phyloP scores from a whole-genome alignment of 2,113 vertebrate species.

The Smithornis capensis region DNA sequence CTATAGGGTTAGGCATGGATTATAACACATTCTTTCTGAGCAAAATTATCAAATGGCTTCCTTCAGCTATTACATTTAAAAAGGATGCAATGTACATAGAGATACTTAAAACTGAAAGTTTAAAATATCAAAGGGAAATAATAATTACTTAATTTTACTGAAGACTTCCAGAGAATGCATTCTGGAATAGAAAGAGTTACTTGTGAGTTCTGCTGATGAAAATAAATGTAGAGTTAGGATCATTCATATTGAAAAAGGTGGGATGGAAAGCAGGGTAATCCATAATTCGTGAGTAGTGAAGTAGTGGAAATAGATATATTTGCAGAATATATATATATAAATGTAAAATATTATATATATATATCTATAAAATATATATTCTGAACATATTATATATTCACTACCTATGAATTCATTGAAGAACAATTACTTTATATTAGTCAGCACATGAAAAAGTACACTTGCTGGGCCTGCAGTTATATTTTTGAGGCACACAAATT shows the following conservation, averaged over 20 bases:
- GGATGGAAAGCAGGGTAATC: not conserved
- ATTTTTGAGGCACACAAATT: not conserved
- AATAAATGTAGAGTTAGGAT: not conserved
- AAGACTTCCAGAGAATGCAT: not conserved
- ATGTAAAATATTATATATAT: not conserved
- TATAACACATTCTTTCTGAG: not conserved
- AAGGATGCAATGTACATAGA: not conserved
- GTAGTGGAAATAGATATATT: not conserved
- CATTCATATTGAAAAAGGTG: not conserved
- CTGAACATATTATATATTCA: not conserved
- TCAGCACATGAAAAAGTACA: not conserved
- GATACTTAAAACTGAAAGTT: not conserved
- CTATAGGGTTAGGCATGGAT: not conserved
- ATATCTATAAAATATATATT: not conserved
- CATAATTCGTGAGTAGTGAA: not conserved
- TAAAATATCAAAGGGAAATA: not conserved
- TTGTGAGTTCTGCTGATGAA: not conserved
- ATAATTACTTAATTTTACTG: not conserved
- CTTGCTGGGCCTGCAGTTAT: not conserved
- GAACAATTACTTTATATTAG: not conserved
- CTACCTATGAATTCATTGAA: not conserved
- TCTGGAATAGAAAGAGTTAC: not conserved
- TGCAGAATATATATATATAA: not conserved
- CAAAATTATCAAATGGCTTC: not conserved
- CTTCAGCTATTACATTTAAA: not conserved